phyloP scores from a whole-genome alignment of 2,888 invertebrate species.

The Ellobium chinense region DNA sequence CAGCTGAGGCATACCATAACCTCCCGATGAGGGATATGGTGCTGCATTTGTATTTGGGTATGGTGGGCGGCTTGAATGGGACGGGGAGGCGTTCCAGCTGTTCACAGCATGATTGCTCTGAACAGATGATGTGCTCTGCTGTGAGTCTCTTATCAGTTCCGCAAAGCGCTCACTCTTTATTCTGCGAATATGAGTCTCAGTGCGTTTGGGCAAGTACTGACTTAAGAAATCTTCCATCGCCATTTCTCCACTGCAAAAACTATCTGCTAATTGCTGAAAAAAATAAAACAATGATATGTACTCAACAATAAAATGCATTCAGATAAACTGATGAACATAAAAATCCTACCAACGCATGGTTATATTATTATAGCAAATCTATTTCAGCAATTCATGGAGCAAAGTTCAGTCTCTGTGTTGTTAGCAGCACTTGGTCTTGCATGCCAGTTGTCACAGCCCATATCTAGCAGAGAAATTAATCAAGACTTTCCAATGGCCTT shows the following conservation, averaged over 20 bases:
- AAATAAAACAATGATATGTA: background rate
- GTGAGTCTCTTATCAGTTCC: constrained; percentile 77
- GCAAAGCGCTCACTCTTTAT: constrained; percentile 96
- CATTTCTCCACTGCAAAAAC: constrained; percentile 87
- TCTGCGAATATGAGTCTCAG: constrained; percentile 88
- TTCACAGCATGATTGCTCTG: background rate
- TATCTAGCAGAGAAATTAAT: too few species aligned
- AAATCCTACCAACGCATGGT: background rate
- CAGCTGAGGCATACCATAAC: background rate
- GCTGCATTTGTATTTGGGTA: background rate
- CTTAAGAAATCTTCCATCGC: constrained; percentile 90
- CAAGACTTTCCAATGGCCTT: too few species aligned
- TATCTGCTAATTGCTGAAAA: constrained; percentile 85
- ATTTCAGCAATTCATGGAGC: too few species aligned
- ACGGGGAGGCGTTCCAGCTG: background rate
- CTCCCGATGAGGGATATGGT: constrained; percentile 9
- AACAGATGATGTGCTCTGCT: constrained; percentile 34
- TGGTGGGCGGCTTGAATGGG: background rate
- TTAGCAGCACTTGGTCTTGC: too few species aligned
- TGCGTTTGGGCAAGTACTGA: constrained; percentile 88
- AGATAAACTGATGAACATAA: background rate
- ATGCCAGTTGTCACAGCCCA: too few species aligned
- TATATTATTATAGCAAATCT: too few species aligned
- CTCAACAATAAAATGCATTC: background rate
- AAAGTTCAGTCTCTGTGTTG: too few species aligned